A percentile compares a stretch with the other conserved stretches of the same genome.
These are phyloP conservation scores for Virgularia gustaviana DNA, from an alignment of 92 coral and sea anemone genomes.

Conservation along the genomic window DNA sequence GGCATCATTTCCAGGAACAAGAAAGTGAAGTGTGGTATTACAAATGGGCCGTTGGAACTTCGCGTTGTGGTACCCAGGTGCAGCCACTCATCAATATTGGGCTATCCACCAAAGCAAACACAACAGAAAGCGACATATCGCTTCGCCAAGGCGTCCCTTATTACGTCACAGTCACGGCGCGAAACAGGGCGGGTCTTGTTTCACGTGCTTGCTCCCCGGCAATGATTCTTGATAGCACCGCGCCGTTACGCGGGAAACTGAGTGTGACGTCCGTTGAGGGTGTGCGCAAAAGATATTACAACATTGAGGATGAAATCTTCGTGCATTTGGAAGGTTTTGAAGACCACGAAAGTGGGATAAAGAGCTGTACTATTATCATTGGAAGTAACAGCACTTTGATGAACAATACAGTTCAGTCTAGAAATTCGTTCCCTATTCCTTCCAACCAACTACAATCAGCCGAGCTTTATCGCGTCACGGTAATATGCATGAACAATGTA, in stretches of 20 bases:
- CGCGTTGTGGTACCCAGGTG: constrained; percentile 83
- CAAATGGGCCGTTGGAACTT: constrained; percentile 92
- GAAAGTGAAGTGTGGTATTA: constrained; percentile 93
- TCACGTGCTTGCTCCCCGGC: constrained; percentile 85
- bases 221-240: constrained; percentile 64
- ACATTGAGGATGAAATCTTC: constrained; percentile 3
- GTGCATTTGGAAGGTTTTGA: constrained; percentile 63
- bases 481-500: constrained; percentile 73
- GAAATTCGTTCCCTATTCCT: constrained; percentile 34
- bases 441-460: constrained; percentile 37
- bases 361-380: constrained; percentile 53
- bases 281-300: constrained; percentile 32
- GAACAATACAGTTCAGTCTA: constrained; percentile 1
- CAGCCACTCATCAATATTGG: constrained; percentile 91
- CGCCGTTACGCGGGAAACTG: constrained; percentile 64
- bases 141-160: constrained; percentile 65
- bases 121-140: constrained; percentile 58
- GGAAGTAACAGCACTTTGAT: constrained; percentile 10
- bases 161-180: constrained; percentile 76
- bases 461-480: constrained; percentile 39
- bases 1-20: constrained; percentile 68
- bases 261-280: constrained; percentile 40
- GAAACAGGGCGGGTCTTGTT: constrained; percentile 77
- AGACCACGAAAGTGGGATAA: constrained; percentile 75
- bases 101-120: constrained; percentile 57